Evolutionary conservation across 2,888 invertebrate genomes (phyloP), one percentile per base, ranked within the genome.

Genomic region (Caradrina clavipalpis): DNA sequence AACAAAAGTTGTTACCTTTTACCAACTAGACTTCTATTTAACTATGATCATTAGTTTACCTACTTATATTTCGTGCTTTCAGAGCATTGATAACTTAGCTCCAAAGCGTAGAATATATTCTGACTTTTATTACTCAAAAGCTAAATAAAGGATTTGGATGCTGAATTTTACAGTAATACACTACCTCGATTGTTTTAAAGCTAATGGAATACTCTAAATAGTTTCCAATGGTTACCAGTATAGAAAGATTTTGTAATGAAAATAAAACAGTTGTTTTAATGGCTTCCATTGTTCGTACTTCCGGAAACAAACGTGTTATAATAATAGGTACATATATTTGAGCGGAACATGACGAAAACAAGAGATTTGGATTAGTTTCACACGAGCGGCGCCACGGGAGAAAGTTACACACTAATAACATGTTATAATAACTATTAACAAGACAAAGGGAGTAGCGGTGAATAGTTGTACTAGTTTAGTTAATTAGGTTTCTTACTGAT

Each of bases 361-460:
- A 6, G 50, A 47, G 47, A 56, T 66, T 57, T 17, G 22, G 21
- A 70, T 64, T 21, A 64, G 13, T 64, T 80, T 81, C 78, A 71
- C 78, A 80, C 72, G 67, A 55, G 31, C 4, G 68, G 62, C 62
- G 54, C 56, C 58, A n/a, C 10, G 55, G 57, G 76, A 11, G 83
- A 80, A 69, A 78, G 78, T 78, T 54, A 61, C 49, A 31, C 60
- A 80, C 51, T 72, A 68, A 69, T 76, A 58, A 70, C 65, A 47
- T 54, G 68, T 50, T 58, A 55, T 47, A 39, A 13, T 63, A 74
- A 63, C 49, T 39, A 65, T 62, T 50, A 49, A 26, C 13, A 50
- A 67, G 42, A 73, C 72, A 67, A 78, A 81, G 66, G 56, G 11
- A 47, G 13, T 50, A 53, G 26, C 57, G 45, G 57, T 63, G 35